These are phyloP conservation scores for Istiophorus platypterus DNA, from an alignment of 2,113 vertebrate genomes.

Conservation along the genomic window DNA sequence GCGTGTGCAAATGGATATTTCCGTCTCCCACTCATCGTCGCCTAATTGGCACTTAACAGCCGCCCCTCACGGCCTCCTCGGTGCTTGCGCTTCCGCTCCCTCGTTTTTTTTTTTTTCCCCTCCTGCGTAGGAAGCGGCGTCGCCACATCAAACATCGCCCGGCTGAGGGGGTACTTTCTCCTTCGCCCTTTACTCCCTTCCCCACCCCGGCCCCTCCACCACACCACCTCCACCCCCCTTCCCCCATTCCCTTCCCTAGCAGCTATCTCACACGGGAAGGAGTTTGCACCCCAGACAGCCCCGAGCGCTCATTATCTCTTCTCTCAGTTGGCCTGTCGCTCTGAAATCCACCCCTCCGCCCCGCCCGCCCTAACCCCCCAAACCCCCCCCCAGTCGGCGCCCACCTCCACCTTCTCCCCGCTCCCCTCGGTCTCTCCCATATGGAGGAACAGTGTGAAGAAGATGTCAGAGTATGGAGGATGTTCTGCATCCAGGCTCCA, in stretches of 20 bases:
- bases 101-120: too few species aligned
- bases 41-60: slow-evolving; percentile 78
- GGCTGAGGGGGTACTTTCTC: slow-evolving; percentile 73
- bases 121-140: slow-evolving; percentile 64
- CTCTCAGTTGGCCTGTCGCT: slow-evolving; percentile 70
- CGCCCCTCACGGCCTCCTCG: slow-evolving; percentile 64
- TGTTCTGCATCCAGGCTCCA: slow-evolving; percentile 58
- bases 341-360: slow-evolving; percentile 57
- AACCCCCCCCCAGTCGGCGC: slow-evolving; percentile 16
- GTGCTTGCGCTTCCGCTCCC: slow-evolving; percentile 48
- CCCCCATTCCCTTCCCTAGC: slow-evolving; percentile 44
- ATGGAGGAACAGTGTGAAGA: slow-evolving; percentile 37
- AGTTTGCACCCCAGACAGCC: slow-evolving; percentile 76
- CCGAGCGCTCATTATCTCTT: slow-evolving; percentile 79
- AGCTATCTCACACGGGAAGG: slow-evolving; percentile 61
- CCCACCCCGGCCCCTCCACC: background rate
- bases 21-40: slow-evolving; percentile 65
- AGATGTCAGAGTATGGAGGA: slow-evolving; percentile 65
- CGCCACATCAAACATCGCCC: slow-evolving; percentile 65
- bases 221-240: background rate
- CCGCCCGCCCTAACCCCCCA: too few species aligned
- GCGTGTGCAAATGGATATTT: slow-evolving; percentile 62
- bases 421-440: slow-evolving; percentile 21
- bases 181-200: slow-evolving; percentile 39
- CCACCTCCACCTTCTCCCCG: slow-evolving; percentile 37